Percentiles rank a stretch among this genome's conserved stretches.
These are phyloP conservation scores for Agrotis clavis DNA, from an alignment of 2,888 invertebrate species.

Conservation along the genomic window DNA sequence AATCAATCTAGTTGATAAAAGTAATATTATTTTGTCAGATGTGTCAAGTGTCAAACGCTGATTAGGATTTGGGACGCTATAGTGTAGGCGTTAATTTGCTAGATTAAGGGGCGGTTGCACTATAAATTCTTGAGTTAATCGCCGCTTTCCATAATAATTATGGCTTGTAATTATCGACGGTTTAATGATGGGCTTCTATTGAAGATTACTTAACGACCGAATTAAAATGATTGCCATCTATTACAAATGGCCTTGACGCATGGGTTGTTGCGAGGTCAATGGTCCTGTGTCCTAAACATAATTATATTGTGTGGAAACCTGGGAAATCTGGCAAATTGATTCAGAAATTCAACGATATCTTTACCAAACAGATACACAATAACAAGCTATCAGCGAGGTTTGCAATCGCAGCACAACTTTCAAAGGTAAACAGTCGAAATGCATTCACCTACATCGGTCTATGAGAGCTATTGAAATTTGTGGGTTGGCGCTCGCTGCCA, in stretches of 20 bases:
- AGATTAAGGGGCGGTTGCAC: constrained; percentile 16
- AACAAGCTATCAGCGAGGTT: constrained; percentile 3
- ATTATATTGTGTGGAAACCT: not conserved
- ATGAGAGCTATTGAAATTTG: constrained; percentile 16
- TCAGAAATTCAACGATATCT: not conserved
- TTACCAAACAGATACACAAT: not conserved
- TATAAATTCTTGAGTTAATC: constrained; percentile 20
- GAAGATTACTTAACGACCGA: constrained; percentile 6
- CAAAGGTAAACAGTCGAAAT: constrained; percentile 23
- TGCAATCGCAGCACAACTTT: not conserved
- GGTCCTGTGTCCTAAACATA: not conserved
- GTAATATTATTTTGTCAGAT: constrained; percentile 56
- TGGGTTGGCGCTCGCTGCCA: constrained; percentile 15
- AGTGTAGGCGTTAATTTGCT: constrained; percentile 29
- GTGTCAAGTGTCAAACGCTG: constrained; percentile 51
- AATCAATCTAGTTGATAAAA: constrained; percentile 63
- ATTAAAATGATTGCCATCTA: constrained; percentile 14
- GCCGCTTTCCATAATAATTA: constrained; percentile 21
- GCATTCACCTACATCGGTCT: not conserved
- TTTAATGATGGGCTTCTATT: constrained; percentile 11
- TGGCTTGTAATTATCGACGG: constrained; percentile 17
- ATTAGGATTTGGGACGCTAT: constrained; percentile 34
- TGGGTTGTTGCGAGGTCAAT: not conserved
- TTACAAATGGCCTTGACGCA: not conserved
- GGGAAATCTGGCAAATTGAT: not conserved